Base-by-base conservation (phyloP, 2,888 invertebrate genomes). In the Luperina testacea region DNA sequence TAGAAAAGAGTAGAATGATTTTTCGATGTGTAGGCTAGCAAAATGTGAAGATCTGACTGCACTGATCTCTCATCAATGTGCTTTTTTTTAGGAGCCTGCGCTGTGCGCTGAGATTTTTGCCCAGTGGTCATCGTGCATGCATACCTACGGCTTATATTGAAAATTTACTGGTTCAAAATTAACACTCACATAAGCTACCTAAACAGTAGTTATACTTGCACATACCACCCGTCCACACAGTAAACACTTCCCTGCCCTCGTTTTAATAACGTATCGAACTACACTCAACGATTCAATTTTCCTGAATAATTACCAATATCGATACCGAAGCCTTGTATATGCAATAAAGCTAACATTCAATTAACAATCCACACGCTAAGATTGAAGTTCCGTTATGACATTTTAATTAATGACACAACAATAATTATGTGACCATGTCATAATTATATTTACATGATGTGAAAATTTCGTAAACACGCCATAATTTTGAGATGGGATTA, bases 341-440 rank as follows among this genome's bases (percentile, higher is more conserved):
- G 71, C 71, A 87, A 80, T 80, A 82, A 64, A 75, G 75, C 78
- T 68, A 77, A 72, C 77, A 48, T 79, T 85, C 72, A 78, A 83
- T 85, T 80, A 78, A 72, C 83, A 85, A 73, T 77, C 59, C 72
- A 80, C 80, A 70, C 73, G 85, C 74, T 73, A 79, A 82, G 80
- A 75, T 48, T 59, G 63, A 69, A 73, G 42, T 70, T 69, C 67
- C 53, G n/a, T 61, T 72, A 75, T 75, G 71, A 87, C 68, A 85
- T 78, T 80, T 84, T 87, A 83, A 85, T 87, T 85, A 86, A 84
- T 72, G 64, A 51, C 79, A 48, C 48, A 75, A 71, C 57, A 80
- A 72, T 84, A 15, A 57, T n/a, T n/a, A n/a, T 59, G 68, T 76
- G 67, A 65, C 78, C 9, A 57, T 42, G 63, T 67, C 53, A 68